These are phyloP conservation scores for Cephus cinctus DNA, from an alignment of 1,140 invertebrate species.

Conservation along the genomic window DNA sequence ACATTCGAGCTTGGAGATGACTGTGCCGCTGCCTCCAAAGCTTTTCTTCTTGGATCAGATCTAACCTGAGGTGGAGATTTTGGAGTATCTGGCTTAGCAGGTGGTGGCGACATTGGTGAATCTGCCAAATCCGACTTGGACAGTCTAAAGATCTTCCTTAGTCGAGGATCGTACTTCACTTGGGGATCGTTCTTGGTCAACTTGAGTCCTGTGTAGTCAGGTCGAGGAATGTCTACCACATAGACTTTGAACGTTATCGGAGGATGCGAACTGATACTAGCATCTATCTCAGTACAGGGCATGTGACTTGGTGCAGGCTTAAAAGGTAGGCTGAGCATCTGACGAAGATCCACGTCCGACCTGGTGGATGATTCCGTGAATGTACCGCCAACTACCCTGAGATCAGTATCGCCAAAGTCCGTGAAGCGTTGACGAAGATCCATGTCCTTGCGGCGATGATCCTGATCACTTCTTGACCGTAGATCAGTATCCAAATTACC, in stretches of 20 bases:
- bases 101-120: slow-evolving; percentile 50
- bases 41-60: slow-evolving; percentile 60
- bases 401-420: slow-evolving; percentile 49
- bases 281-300: slow-evolving; percentile 82
- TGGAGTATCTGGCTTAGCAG: slow-evolving; percentile 39
- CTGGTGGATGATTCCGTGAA: slow-evolving; percentile 36
- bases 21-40: slow-evolving; percentile 47
- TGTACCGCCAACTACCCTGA: slow-evolving; percentile 42
- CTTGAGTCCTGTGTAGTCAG: slow-evolving; percentile 73
- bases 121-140: slow-evolving; percentile 57
- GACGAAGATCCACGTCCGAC: slow-evolving; percentile 74
- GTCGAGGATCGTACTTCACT: slow-evolving; percentile 68
- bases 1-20: slow-evolving; percentile 30
- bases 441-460: slow-evolving; percentile 56
- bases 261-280: slow-evolving; percentile 73
- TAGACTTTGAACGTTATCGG: slow-evolving; percentile 69
- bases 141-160: slow-evolving; percentile 72
- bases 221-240: slow-evolving; percentile 68
- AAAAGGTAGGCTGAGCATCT: slow-evolving; percentile 67
- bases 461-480: slow-evolving; percentile 44
- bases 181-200: slow-evolving; percentile 69
- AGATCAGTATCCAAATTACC: slow-evolving; percentile 45
- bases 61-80: slow-evolving; percentile 50
- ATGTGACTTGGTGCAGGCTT: slow-evolving; percentile 75
- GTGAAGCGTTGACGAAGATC: slow-evolving; percentile 58